Conservation (phyloP, 2,888 invertebrate genomes). For the Myopa testacea region DNA sequence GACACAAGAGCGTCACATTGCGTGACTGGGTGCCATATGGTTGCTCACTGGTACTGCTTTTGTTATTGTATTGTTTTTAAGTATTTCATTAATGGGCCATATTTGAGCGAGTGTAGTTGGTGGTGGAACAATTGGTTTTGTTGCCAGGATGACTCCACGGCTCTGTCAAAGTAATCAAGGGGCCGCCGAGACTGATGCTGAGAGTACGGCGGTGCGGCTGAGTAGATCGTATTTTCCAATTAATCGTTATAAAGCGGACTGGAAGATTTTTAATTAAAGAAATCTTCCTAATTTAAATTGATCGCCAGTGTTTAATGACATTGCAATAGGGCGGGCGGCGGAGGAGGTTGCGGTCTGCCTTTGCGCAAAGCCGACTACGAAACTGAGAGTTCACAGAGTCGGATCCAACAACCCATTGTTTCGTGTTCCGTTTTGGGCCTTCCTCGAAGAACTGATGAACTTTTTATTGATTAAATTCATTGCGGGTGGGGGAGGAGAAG, state of each 20-base stretch:
- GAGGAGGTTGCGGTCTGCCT: conserved; percentile 20
- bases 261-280: conserved; percentile 51
- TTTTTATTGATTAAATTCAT: conserved; percentile 35
- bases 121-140: conserved; percentile 11
- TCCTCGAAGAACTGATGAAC: conserved; percentile 22
- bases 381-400: conserved; percentile 30
- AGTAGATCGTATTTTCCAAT: conserved; percentile 41
- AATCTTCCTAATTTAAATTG: conserved; percentile 51
- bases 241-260: conserved; percentile 48
- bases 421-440: neutral
- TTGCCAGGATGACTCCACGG: conserved; percentile 24
- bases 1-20: conserved; percentile 26
- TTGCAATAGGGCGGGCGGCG: conserved; percentile 35
- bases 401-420: conserved; percentile 8
- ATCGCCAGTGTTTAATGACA: conserved; percentile 46
- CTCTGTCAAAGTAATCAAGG: conserved; percentile 31
- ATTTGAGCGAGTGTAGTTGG: conserved; percentile 28
- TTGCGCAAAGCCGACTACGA: conserved; percentile 23
- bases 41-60: conserved; percentile 36
- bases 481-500: neutral
- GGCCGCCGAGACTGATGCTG: conserved; percentile 31
- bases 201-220: conserved; percentile 31
- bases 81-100: conserved; percentile 41
- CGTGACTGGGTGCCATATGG: conserved; percentile 49
- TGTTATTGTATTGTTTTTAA: conserved; percentile 5